phyloP scores from a whole-genome alignment of 2,113 vertebrate genomes.

The Helogale parvula region DNA sequence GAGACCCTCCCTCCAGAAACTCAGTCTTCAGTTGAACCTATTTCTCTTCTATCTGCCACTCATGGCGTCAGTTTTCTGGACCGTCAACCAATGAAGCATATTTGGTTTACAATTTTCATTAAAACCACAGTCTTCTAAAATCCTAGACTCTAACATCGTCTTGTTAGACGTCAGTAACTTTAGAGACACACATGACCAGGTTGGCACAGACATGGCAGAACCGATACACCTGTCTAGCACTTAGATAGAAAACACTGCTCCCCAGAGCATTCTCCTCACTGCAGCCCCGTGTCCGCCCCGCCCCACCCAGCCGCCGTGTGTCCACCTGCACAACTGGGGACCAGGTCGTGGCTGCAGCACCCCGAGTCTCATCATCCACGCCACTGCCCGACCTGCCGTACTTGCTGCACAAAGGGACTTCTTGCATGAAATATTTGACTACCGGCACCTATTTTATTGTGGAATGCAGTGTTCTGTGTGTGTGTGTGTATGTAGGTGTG shows the following conservation, averaged over 20 bases:
- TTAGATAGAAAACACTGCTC: background rate
- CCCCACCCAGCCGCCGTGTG: accelerated
- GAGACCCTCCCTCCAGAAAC: background rate
- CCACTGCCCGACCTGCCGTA: background rate
- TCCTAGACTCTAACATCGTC: background rate
- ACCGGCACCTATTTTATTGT: too few species aligned
- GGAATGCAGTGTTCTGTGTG: background rate
- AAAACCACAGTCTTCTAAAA: background rate
- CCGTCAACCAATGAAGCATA: background rate
- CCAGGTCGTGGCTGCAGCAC: background rate
- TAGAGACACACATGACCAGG: background rate
- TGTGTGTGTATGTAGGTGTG: too few species aligned
- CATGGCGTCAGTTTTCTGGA: background rate
- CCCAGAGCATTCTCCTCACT: background rate
- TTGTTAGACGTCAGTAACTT: background rate
- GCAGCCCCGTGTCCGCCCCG: accelerated
- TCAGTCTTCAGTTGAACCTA: background rate
- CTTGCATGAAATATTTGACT: background rate
- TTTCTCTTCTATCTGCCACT: background rate
- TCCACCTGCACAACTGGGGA: too few species aligned
- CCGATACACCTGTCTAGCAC: accelerated
- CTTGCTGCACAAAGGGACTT: background rate
- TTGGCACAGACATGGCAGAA: background rate
- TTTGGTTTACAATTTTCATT: background rate
- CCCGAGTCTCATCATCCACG: accelerated